phyloP scores from a whole-genome alignment of 2,113 vertebrate species.

The Brachyhypopomus occidentalis region DNA sequence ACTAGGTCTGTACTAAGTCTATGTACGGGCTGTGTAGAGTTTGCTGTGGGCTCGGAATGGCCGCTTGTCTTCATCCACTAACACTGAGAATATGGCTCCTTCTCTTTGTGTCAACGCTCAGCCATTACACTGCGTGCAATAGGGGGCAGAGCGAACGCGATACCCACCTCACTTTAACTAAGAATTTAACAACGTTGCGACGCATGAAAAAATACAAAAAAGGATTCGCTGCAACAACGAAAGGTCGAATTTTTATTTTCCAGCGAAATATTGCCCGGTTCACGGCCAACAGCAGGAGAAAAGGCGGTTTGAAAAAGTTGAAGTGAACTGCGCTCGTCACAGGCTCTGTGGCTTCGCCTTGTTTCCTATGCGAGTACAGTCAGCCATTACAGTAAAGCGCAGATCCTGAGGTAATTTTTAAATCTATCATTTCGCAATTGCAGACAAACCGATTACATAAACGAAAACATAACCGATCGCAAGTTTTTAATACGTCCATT shows the following conservation, averaged over 20 bases:
- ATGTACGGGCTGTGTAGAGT: slow-evolving; percentile 75
- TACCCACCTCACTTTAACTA: slow-evolving; percentile 62
- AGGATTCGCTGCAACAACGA: slow-evolving; percentile 56
- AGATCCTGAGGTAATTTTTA: slow-evolving; percentile 64
- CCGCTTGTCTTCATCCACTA: slow-evolving; percentile 90
- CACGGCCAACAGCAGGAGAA: slow-evolving; percentile 58
- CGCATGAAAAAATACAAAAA: slow-evolving; percentile 63
- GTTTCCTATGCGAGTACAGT: slow-evolving; percentile 86
- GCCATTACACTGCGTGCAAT: slow-evolving; percentile 82
- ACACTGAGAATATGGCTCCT: slow-evolving; percentile 93
- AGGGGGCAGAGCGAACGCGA: slow-evolving; percentile 76
- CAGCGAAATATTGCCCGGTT: slow-evolving; percentile 62
- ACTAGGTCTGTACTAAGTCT: slow-evolving; percentile 76
- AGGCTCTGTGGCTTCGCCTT: slow-evolving; percentile 73
- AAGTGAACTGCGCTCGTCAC: slow-evolving; percentile 82
- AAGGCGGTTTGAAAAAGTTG: slow-evolving; percentile 83
- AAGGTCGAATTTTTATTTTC: slow-evolving; percentile 68
- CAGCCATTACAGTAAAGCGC: slow-evolving; percentile 91
- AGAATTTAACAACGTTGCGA: slow-evolving; percentile 56
- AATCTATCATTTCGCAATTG: slow-evolving; percentile 45
- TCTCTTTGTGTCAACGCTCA: slow-evolving; percentile 87
- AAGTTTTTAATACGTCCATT: background rate
- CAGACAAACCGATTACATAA: background rate
- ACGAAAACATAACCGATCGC: background rate
- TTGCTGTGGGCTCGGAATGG: slow-evolving; percentile 86